These are phyloP conservation scores for Eunapius fragilis DNA, from an alignment of 37 sponge, comb jelly and placozoan species.

Conservation along the genomic window DNA sequence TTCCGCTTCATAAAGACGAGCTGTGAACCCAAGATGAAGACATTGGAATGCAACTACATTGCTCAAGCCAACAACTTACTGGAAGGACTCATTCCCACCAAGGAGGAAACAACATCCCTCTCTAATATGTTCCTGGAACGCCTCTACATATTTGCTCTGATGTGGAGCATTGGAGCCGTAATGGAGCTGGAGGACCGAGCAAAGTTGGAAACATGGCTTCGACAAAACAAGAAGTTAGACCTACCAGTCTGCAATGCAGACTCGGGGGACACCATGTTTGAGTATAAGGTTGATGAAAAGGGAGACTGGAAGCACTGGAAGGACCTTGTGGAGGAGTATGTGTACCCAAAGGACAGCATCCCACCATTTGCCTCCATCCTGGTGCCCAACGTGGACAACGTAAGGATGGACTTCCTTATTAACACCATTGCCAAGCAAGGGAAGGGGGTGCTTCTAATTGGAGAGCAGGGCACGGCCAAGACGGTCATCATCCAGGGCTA, in stretches of 20 bases:
- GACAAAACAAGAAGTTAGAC: conserved; percentile 75
- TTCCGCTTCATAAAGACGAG: conserved; percentile 68
- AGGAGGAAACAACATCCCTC: conserved; percentile 80
- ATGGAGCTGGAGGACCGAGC: conserved; percentile 94
- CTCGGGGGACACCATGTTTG: conserved; percentile 95
- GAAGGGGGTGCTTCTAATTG: conserved; percentile 94
- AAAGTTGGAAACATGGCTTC: conserved; percentile 91
- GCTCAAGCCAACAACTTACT: conserved; percentile 81
- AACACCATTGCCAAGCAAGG: conserved; percentile 93
- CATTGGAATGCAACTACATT: conserved; percentile 91
- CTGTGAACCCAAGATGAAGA: conserved; percentile 88
- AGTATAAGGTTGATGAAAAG: conserved; percentile 79
- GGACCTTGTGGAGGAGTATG: conserved; percentile 87
- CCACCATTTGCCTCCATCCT: conserved; percentile 91
- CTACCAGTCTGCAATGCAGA: conserved; percentile 61
- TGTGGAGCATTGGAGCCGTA: conserved; percentile 98
- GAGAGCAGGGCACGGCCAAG: conserved; percentile 99
- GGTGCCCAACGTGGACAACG: conserved; percentile 99
- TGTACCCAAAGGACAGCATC: conserved; percentile 87
- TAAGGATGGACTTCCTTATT: conserved; percentile 94
- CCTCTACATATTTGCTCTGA: conserved; percentile 91
- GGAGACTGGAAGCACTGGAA: conserved; percentile 96
- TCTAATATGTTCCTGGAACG: conserved; percentile 69
- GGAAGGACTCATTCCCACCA: conserved; percentile 89
- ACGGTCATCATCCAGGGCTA: conserved; percentile 99